Evolutionary conservation across 2,888 invertebrate species (phyloP), one percentile per base, ranked within the genome.

Genomic region (Blastobasis adustella): DNA sequence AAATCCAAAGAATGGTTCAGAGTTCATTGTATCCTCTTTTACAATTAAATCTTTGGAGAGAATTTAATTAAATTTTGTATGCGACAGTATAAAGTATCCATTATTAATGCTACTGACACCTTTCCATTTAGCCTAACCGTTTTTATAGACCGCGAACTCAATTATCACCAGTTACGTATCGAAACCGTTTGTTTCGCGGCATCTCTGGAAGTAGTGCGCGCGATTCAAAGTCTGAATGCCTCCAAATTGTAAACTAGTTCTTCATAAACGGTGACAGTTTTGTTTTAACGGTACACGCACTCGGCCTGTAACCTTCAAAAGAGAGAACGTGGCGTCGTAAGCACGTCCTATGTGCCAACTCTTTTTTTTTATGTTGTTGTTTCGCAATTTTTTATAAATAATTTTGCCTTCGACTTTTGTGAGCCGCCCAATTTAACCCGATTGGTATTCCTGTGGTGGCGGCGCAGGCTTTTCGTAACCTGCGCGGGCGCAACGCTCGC

Each of bases 311-410:
- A 82, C 87, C 85, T 87, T 86, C 85, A 81, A 78, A 85, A 84
- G 84, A 85, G 85, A 86, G 84, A 86, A 85, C 82, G 85, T 73
- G 68, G 71, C 75, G 70, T 71, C 73, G 77, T 73, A 69, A 78
- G 79, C 88, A 88, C 87, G 88, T 85, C 70, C 80, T 80, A 81
- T 87, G 85, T 75, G 77, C 82, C 83, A 88, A 88, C 83, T 84
- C 74, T 79, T 82, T 6, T 77, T 55, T 69, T 82, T 79, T 77
- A 81, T 73, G 78, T 77, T 64, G 68, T 65, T 54, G 74, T 87
- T 87, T 86, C 83, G 82, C 70, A 86, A 88, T 82, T 82, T 76
- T 76, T 81, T 79, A 77, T 82, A 82, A 83, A 82, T 79, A 70
- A 81, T 79, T 82, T 86, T 81, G 84, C 82, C 84, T 87, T 73